Evolutionary conservation across 92 coral and sea anemone genomes (phyloP).

Genomic region (Parazoanthus darwini): DNA sequence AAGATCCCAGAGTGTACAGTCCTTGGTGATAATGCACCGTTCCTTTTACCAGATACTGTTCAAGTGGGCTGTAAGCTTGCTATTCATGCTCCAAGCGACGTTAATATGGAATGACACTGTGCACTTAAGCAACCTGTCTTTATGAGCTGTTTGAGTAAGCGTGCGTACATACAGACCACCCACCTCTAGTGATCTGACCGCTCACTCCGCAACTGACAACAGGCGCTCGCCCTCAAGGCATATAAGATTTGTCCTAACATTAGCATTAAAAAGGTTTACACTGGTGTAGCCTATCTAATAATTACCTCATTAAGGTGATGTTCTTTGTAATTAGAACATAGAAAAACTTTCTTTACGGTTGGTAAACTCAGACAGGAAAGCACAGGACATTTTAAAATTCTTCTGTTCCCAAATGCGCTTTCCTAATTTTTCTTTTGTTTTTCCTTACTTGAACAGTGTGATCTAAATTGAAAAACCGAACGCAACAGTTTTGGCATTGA

Average conservation of each 20-base stretch:
- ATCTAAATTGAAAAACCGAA: slow-evolving; percentile 29
- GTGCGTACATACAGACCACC: slow-evolving; percentile 77
- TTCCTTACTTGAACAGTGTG: neutral
- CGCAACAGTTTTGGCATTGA: slow-evolving; percentile 19
- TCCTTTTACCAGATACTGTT: slow-evolving; percentile 1
- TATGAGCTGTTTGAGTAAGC: slow-evolving; percentile 72
- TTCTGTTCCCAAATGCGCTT: slow-evolving; percentile 3
- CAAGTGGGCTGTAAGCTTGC: neutral
- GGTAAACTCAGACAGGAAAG: slow-evolving; percentile 83
- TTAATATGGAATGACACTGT: slow-evolving; percentile 44
- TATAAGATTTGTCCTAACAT: slow-evolving; percentile 79
- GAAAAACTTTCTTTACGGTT: slow-evolving; percentile 80
- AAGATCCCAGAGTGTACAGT: neutral
- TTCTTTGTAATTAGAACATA: slow-evolving; percentile 84
- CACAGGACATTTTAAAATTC: neutral
- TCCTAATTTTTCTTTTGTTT: neutral
- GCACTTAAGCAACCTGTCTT: slow-evolving; percentile 54
- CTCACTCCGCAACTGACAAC: slow-evolving; percentile 67
- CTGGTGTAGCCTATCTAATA: slow-evolving; percentile 76
- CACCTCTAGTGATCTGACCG: slow-evolving; percentile 69
- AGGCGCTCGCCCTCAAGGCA: slow-evolving; percentile 66
- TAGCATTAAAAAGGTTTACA: slow-evolving; percentile 90
- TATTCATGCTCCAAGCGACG: slow-evolving; percentile 29
- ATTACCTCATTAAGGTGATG: slow-evolving; percentile 90
- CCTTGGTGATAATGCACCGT: neutral